Conservation (phyloP, 2,888 invertebrate species). For the Shargacucullia verbasci region DNA sequence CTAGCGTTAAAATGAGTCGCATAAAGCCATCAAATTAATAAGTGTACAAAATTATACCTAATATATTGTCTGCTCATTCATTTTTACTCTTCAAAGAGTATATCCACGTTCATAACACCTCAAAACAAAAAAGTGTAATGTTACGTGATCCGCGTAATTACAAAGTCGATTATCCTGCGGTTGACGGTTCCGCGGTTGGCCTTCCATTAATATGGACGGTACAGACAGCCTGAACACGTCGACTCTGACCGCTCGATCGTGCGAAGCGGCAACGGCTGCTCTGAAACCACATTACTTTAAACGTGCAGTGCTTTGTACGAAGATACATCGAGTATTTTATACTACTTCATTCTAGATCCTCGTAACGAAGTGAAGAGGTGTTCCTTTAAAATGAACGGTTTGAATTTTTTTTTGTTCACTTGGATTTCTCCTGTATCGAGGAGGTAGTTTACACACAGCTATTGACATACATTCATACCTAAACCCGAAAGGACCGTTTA, state of each 20-base stretch:
- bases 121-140: slow-evolving; percentile 22
- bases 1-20: too few species aligned
- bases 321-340: not conserved
- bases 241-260: slow-evolving; percentile 29
- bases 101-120: not conserved
- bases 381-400: too few species aligned
- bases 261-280: slow-evolving; percentile 18
- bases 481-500: too few species aligned
- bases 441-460: too few species aligned
- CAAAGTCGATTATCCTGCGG: slow-evolving; percentile 45
- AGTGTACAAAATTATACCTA: not conserved
- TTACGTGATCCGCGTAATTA: slow-evolving; percentile 36
- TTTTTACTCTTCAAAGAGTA: not conserved
- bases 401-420: too few species aligned
- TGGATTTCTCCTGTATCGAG: too few species aligned
- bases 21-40: too few species aligned
- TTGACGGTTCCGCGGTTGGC: slow-evolving; percentile 26
- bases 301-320: not conserved
- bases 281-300: slow-evolving; percentile 16
- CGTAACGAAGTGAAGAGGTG: too few species aligned
- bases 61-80: too few species aligned
- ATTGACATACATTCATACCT: too few species aligned
- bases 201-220: slow-evolving; percentile 41
- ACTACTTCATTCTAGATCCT: too few species aligned
- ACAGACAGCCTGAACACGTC: slow-evolving; percentile 30